phyloP scores from a whole-genome alignment of 2,888 invertebrate species.

The Geotrupes spiniger region DNA sequence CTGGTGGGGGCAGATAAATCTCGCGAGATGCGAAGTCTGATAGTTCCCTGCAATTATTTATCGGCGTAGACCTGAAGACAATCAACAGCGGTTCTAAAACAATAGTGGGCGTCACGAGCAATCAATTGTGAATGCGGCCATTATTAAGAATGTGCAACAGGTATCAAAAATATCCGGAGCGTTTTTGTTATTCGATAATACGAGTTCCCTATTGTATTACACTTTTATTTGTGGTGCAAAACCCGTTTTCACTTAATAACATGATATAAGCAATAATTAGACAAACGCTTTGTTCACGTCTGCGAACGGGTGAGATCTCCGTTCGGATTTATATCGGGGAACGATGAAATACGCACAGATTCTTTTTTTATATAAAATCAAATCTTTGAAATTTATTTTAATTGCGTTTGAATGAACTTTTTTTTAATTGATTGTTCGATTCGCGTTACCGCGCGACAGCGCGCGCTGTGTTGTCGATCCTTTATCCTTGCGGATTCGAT shows the following conservation, averaged over 20 bases:
- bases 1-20: constrained; percentile 39
- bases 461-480: constrained; percentile 6
- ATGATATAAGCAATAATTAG: background rate
- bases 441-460: too few species aligned
- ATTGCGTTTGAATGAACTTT: too few species aligned
- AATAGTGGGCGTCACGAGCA: constrained; percentile 49
- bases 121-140: constrained; percentile 49
- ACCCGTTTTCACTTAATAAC: background rate
- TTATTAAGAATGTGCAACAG: constrained; percentile 39
- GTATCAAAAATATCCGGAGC: constrained; percentile 22
- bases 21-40: constrained; percentile 41
- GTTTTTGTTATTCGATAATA: constrained; percentile 20
- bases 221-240: constrained; percentile 2
- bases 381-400: too few species aligned
- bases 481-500: constrained; percentile 12
- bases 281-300: too few species aligned
- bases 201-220: constrained; percentile 18
- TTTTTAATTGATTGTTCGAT: too few species aligned
- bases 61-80: constrained; percentile 45
- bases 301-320: too few species aligned
- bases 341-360: too few species aligned
- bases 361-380: too few species aligned
- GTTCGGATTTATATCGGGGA: too few species aligned
- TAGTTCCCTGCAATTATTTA: constrained; percentile 46
- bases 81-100: constrained; percentile 50